Conservation (phyloP, 2,888 invertebrate genomes). For the Lasioglossum marginatum region DNA sequence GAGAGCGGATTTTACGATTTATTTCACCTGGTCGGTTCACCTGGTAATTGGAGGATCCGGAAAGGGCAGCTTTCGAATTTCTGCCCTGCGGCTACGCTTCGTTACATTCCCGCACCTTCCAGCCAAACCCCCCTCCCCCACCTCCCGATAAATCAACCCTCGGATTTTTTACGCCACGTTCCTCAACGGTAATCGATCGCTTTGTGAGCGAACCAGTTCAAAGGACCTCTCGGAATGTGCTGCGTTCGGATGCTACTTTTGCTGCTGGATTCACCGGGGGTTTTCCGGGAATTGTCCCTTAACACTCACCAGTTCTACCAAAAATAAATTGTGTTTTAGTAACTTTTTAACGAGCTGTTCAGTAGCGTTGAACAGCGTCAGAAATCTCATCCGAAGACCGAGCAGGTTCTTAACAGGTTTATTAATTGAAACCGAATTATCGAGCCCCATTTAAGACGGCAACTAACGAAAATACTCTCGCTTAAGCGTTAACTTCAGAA, state of each 20-base stretch:
- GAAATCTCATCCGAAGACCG: background rate
- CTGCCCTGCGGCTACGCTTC: background rate
- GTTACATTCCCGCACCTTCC: background rate
- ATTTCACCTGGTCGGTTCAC: background rate
- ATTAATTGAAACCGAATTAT: background rate
- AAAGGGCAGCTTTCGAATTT: background rate
- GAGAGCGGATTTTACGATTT: background rate
- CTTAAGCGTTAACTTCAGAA: background rate
- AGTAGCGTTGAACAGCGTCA: background rate
- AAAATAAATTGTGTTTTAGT: background rate
- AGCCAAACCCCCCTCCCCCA: background rate
- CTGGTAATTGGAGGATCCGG: background rate
- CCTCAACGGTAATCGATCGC: background rate
- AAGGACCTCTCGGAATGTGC: background rate
- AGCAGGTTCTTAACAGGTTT: background rate
- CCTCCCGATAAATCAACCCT: background rate
- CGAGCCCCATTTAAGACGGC: background rate
- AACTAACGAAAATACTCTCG: background rate
- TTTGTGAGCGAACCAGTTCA: background rate
- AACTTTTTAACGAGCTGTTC: background rate
- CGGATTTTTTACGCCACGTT: background rate
- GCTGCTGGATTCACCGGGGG: background rate
- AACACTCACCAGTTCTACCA: no score
- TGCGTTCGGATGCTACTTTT: background rate
- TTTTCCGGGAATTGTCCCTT: background rate